Evolutionary conservation across 2,797 vertebrate species (phyloP), one percentile per base, ranked within the genome.

Genomic region (Gastrophryne carolinensis): DNA sequence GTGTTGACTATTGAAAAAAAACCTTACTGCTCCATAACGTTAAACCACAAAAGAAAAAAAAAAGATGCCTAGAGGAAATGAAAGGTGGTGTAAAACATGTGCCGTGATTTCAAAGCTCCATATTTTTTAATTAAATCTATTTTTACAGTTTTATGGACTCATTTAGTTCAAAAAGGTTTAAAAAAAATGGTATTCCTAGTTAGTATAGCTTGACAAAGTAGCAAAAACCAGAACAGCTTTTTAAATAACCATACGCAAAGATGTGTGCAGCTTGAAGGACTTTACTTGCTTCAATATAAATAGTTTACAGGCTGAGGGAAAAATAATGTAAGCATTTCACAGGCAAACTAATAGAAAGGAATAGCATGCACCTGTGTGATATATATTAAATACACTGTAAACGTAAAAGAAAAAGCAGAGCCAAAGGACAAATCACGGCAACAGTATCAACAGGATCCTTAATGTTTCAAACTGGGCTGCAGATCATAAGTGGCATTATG

Each of bases 71-170:
- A 49, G 23, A 79, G 76, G 78, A 83, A 47, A 81, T 61, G 60
- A 0, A 0, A 41, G 56, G 23, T 80, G 54, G 29, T 82, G 79
- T 80, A 82, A 86, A 84, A 71, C 11, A 52, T 47, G 41, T 79
- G 72, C 19, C 80, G 26, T 80, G 41, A 65, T 85, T 83, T 80
- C 75, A 83, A n/a, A 60, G 50, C 41, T 80, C 64, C 60, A 80
- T 44, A 71, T 60, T 65, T 79, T 82, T 81, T 58, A 84, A 84
- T 85, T 83, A 83, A 84, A 83, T 75, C 61, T 70, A 54, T 63
- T 77, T 76, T 50, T 4, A 17, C 70, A 76, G 64, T 61, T 86
- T 82, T 80, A 75, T 1, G 2, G 80, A 79, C 53, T 72, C 26
- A 44, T 80, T 0, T 73, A 39, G 19, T n/a, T n/a, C 80, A 79